Evolutionary conservation across 1,140 invertebrate genomes (phyloP).

Genomic region (Sycobia sp.): DNA sequence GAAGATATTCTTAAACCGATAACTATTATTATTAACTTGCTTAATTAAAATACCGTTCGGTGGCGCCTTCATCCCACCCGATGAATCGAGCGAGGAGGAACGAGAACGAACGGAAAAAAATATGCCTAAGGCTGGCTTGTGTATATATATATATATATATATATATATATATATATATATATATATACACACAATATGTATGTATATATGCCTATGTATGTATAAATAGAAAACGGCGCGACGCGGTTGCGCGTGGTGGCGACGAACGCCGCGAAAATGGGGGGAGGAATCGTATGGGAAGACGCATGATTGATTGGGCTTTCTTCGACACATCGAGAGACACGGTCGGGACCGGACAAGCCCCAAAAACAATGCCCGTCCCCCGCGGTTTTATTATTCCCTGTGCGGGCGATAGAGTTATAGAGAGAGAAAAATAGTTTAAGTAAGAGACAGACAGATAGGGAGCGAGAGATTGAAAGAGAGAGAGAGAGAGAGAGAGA

Average conservation of each 20-base stretch:
- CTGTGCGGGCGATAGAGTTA: background rate
- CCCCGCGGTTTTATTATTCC: conserved; percentile 36
- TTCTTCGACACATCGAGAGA: conserved; percentile 32
- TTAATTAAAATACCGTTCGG: background rate
- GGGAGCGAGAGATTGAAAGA: background rate
- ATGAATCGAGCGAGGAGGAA: background rate
- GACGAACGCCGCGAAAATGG: background rate
- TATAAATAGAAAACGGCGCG: background rate
- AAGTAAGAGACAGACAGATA: background rate
- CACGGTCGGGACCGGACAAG: conserved; percentile 37
- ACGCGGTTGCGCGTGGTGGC: background rate
- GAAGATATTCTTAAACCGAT: background rate
- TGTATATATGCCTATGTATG: background rate
- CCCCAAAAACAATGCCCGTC: conserved; percentile 37
- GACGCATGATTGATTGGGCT: conserved; percentile 52
- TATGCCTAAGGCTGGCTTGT: background rate
- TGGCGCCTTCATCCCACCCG: background rate
- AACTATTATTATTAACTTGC: background rate
- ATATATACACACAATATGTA: background rate
- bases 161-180: background rate
- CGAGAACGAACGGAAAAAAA: background rate
- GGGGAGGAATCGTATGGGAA: conserved; percentile 47
- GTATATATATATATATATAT: background rate
- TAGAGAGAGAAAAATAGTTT: background rate
- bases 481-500: conserved; percentile 3